Evolutionary conservation across 2,888 invertebrate genomes (phyloP), one percentile per base, ranked within the genome.

Genomic region (Isotomurus palustris): DNA sequence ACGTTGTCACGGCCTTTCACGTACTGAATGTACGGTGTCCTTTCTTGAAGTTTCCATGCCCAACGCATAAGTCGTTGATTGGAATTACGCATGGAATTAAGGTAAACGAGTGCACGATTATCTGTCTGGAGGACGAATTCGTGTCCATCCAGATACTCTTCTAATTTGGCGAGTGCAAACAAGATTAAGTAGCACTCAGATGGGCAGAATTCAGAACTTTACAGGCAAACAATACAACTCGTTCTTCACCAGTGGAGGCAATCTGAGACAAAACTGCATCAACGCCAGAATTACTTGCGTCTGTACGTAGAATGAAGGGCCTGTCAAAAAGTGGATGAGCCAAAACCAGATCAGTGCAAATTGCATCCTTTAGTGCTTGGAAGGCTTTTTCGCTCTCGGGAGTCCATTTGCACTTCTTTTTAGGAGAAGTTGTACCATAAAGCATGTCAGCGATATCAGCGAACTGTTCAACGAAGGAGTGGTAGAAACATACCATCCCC

Each of bases 381-480:
- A 67, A 67, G 1, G 60, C 45, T 8, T 17, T 35, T 14, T 45
- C 40, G 12, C 36, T 45, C 25, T 35, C 36, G 10, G 12, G 19
- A 1, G 52, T 36, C 68, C 68, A 67, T 1, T 22, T 1, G 24
- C 66, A 67, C 21, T 45, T 56, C 48, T 29, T 65, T 53, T 48
- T 59, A 51, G n/a, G 55, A 44, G 25, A 64, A 21, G 17, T n/a
- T 2, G 51, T 10, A 1, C 21, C 35, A 41, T 55, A 28, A 1
- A 69, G 38, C 0, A 63, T 62, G 3, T 32, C 19, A 1, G 63
- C 62, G 5, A 56, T 35, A 4, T 40, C 35, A 2, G 66, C 35
- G 50, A 67, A 62, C 12, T 58, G 40, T 10, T 45, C 28, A 8
- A 70, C 53, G 28, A 67, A 69, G 25, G 56, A 51, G 3, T 66